A percentile compares a stretch with the other conserved stretches of the same genome.
Evolutionary conservation across 1,140 invertebrate species (phyloP).

Genomic region (Drosophila aff.): DNA sequence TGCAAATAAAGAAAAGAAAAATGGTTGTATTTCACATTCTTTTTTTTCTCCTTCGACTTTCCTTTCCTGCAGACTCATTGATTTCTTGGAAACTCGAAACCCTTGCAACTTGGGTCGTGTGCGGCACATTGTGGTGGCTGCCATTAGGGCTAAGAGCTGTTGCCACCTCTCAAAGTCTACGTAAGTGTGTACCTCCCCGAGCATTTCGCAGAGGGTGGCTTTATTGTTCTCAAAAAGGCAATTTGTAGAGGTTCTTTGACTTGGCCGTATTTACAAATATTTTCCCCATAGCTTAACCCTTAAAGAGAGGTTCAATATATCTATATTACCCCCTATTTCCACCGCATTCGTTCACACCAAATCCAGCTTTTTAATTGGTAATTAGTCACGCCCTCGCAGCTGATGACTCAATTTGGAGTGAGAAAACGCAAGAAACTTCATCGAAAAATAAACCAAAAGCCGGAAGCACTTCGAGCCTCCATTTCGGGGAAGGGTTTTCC

Average conservation of each 20-base stretch:
- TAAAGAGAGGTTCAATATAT: slow-evolving; percentile 17
- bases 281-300: slow-evolving; percentile 42
- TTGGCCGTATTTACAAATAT: slow-evolving; percentile 64
- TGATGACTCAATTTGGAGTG: slow-evolving; percentile 59
- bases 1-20: slow-evolving; percentile 44
- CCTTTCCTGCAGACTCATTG: slow-evolving; percentile 35
- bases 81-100: slow-evolving; percentile 47
- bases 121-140: slow-evolving; percentile 27
- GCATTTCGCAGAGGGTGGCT: slow-evolving; percentile 27
- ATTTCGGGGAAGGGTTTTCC: slow-evolving; percentile 21
- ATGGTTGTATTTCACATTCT: slow-evolving; percentile 27
- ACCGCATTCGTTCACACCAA: slow-evolving; percentile 54
- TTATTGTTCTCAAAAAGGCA: slow-evolving; percentile 48
- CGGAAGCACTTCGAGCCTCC: slow-evolving; percentile 48
- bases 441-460: slow-evolving; percentile 52
- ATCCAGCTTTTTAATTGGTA: slow-evolving; percentile 65
- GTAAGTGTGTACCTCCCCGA: not conserved
- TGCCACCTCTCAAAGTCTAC: slow-evolving; percentile 39
- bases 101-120: slow-evolving; percentile 35
- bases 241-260: slow-evolving; percentile 45
- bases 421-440: slow-evolving; percentile 51
- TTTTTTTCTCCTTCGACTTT: slow-evolving; percentile 17
- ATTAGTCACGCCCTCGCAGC: slow-evolving; percentile 69
- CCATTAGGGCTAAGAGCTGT: slow-evolving; percentile 54
- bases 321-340: not conserved